These are phyloP conservation scores for Gonioctena quinquepunctata DNA, from an alignment of 1,140 invertebrate genomes.

Conservation along the genomic window DNA sequence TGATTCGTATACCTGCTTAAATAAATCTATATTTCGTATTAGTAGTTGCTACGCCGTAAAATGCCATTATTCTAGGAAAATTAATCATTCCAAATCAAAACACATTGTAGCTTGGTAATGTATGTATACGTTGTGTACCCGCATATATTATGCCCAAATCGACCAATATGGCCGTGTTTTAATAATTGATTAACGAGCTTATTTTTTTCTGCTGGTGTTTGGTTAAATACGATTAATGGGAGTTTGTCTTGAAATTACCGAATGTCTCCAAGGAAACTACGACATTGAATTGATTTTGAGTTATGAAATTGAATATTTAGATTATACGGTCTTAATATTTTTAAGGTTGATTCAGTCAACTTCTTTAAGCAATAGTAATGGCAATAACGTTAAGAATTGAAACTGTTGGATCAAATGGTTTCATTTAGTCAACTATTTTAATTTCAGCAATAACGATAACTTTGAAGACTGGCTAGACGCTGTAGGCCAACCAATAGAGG, in stretches of 20 bases:
- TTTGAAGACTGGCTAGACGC: too few relatives aligned
- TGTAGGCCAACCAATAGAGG: too few relatives aligned
- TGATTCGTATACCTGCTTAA: background rate
- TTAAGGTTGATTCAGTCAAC: too few relatives aligned
- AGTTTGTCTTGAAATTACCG: background rate
- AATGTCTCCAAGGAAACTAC: background rate
- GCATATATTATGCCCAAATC: background rate
- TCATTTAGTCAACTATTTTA: too few relatives aligned
- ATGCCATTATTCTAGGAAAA: background rate
- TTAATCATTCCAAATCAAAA: background rate
- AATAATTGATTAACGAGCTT: background rate
- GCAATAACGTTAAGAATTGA: too few relatives aligned
- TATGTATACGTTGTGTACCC: background rate
- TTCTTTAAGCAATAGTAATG: too few relatives aligned
- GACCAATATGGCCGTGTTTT: background rate
- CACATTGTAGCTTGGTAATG: background rate
- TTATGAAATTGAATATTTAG: too few relatives aligned
- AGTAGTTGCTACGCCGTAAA: background rate
- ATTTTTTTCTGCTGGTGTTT: background rate
- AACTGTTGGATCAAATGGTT: too few relatives aligned
- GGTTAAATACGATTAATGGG: background rate
- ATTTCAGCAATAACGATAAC: too few relatives aligned
- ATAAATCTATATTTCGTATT: background rate
- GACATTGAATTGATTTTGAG: too few relatives aligned
- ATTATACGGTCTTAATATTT: too few relatives aligned